Conservation (phyloP, 2,888 invertebrate species). For the Habroteleia sp. region DNA sequence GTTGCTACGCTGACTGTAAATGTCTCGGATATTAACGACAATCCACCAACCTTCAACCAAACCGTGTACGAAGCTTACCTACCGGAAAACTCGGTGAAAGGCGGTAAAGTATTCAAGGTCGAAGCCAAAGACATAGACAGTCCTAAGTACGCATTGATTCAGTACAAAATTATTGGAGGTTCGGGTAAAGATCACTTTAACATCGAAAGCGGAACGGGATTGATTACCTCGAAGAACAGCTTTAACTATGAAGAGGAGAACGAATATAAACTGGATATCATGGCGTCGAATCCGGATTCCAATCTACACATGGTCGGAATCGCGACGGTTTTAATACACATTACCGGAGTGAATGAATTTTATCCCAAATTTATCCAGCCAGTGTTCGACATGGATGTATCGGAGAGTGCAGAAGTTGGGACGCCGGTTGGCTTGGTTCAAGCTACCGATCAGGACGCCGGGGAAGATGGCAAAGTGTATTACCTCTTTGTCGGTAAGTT, state of each 20-base stretch:
- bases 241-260: conserved; percentile 95
- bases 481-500: conserved; percentile 91
- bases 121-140: conserved; percentile 93
- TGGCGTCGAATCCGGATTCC: conserved; percentile 94
- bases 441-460: conserved; percentile 94
- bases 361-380: conserved; percentile 94
- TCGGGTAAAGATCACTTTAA: conserved; percentile 88
- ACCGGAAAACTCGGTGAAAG: conserved; percentile 90
- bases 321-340: conserved; percentile 87
- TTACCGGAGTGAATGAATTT: conserved; percentile 93
- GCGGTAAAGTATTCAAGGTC: conserved; percentile 88
- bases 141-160: conserved; percentile 91
- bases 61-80: conserved; percentile 89
- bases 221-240: conserved; percentile 87
- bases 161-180: conserved; percentile 90
- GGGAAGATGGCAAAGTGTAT: conserved; percentile 92
- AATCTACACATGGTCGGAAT: conserved; percentile 86
- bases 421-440: conserved; percentile 92
- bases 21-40: conserved; percentile 96
- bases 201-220: conserved; percentile 89
- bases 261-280: conserved; percentile 87
- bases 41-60: conserved; percentile 92
- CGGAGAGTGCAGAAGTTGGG: conserved; percentile 93
- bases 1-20: conserved; percentile 92
- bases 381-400: conserved; percentile 95